Evolutionary conservation across 23 tunicate species (phyloP).

Genomic region (Oikopleura albicans): DNA sequence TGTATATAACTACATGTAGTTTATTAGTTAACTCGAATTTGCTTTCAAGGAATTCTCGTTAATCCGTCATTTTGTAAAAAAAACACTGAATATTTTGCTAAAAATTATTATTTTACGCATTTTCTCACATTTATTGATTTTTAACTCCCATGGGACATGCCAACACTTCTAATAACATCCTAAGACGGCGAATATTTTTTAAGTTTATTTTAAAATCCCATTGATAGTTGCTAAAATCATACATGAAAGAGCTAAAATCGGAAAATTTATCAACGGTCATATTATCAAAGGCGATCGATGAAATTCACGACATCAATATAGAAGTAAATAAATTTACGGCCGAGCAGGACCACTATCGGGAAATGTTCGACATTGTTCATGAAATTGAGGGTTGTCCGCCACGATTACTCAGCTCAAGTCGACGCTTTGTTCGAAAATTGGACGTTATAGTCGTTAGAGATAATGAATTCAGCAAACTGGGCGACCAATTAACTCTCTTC

Average conservation of each 20-base stretch:
- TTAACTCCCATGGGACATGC: too few species aligned
- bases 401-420: not conserved
- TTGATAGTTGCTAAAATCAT: not conserved
- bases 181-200: too few species aligned
- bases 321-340: conserved; percentile 9
- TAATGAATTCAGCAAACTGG: not conserved
- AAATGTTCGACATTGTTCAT: not conserved
- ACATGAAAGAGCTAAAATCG: not conserved
- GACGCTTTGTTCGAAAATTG: not conserved
- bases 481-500: not conserved
- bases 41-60: too few species aligned
- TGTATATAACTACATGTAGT: too few species aligned
- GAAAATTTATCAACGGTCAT: not conserved
- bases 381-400: not conserved
- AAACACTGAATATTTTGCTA: too few species aligned
- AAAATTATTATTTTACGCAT: too few species aligned
- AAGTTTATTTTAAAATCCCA: too few species aligned
- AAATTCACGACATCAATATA: not conserved
- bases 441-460: not conserved
- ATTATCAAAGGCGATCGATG: not conserved
- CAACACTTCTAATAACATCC: too few species aligned
- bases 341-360: not conserved
- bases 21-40: too few species aligned
- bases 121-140: too few species aligned
- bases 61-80: too few species aligned